Conservation (phyloP, 92 coral and sea anemone genomes). For the Pocillopora meandrina region DNA sequence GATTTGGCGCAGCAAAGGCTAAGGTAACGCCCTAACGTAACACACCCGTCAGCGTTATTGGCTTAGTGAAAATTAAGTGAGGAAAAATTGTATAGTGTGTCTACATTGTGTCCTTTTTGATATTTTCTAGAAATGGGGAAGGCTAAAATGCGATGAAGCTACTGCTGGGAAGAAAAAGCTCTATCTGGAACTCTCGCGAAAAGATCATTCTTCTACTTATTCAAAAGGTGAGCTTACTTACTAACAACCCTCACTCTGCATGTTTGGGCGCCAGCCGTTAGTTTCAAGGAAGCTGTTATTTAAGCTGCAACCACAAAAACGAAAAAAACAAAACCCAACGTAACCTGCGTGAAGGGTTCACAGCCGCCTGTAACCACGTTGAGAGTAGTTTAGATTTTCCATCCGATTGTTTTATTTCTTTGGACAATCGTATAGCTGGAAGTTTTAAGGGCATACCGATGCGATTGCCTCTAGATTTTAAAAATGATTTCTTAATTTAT, state of each 20-base stretch:
- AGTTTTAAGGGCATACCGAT: too few species aligned
- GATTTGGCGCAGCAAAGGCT: constrained; percentile 4
- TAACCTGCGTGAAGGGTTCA: too few species aligned
- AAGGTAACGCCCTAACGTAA: constrained; percentile 3
- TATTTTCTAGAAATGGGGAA: constrained; percentile 32
- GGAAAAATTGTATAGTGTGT: background rate
- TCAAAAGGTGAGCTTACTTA: constrained; percentile 68
- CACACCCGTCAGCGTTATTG: background rate
- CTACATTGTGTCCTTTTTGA: background rate
- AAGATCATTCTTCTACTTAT: constrained; percentile 79
- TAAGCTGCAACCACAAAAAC: too few species aligned
- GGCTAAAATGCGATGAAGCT: background rate
- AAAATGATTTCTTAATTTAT: too few species aligned
- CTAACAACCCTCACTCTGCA: background rate
- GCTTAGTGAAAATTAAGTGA: background rate
- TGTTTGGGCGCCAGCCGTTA: too few species aligned
- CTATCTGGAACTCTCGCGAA: constrained; percentile 75
- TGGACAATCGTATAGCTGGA: too few species aligned
- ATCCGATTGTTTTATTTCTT: too few species aligned
- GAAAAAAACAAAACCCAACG: too few species aligned
- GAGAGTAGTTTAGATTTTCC: too few species aligned
- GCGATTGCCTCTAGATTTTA: too few species aligned
- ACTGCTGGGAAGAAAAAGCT: constrained; percentile 60
- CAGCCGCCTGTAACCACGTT: too few species aligned
- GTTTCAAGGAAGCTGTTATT: too few species aligned